A percentile compares a stretch with the other conserved stretches of the same genome.
Conservation (phyloP, 2,113 vertebrate species). For the Pipa parva region DNA sequence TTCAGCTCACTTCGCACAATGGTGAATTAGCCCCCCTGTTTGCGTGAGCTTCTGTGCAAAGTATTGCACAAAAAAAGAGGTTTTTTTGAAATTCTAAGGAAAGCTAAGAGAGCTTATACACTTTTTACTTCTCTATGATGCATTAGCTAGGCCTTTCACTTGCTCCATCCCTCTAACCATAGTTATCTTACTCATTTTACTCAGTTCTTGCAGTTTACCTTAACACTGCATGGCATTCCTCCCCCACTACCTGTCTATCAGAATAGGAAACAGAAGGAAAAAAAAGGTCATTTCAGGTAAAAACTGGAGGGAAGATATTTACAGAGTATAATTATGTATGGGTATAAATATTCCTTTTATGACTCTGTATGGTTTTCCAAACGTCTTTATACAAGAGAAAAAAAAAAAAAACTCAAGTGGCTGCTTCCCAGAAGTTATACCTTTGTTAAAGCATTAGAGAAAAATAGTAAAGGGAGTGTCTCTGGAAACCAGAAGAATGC, state of each 20-base stretch:
- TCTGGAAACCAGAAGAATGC: background rate
- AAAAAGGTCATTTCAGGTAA: conserved; percentile 23
- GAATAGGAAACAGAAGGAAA: background rate
- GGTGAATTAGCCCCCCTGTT: too few species aligned
- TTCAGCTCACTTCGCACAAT: too few species aligned
- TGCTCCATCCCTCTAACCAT: too few species aligned
- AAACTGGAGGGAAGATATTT: background rate
- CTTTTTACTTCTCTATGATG: too few species aligned
- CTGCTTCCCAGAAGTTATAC: background rate
- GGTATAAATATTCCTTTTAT: background rate
- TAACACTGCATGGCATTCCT: background rate
- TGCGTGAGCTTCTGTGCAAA: too few species aligned
- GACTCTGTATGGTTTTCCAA: background rate
- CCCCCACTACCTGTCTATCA: conserved; percentile 5
- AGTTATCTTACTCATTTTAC: too few species aligned
- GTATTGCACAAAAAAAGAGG: too few species aligned
- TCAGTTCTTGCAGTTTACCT: background rate
- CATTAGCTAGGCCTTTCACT: too few species aligned
- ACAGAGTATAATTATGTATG: background rate
- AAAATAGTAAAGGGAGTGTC: background rate
- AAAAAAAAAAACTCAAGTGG: background rate
- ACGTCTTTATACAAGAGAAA: background rate
- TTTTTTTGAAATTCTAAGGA: too few species aligned
- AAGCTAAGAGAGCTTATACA: too few species aligned
- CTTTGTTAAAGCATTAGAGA: background rate